Evolutionary conservation across 2,113 vertebrate species (phyloP), one percentile per base, ranked within the genome.

Genomic region (Amblyopsis rosae): DNA sequence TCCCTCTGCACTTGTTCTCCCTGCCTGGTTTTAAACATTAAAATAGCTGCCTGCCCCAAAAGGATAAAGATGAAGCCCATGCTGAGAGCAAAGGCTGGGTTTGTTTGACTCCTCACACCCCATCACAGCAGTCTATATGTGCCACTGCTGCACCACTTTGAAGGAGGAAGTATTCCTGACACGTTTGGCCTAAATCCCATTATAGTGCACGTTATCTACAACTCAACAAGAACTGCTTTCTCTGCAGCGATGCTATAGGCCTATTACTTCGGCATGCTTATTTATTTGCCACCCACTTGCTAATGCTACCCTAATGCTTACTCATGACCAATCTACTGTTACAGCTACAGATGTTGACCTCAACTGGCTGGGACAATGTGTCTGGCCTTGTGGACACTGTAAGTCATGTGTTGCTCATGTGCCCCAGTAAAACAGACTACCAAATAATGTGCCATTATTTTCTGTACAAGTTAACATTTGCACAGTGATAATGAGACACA

Each of bases 1-100:
- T 88, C 85, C 89, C 86, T 84, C 77, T 86, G 88, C 84, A 89
- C 90, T 90, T 90, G 86, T 91, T 90, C 87, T 82, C 80, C 77
- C 82, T 79, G 82, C 81, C 85, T 82, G 83, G 77, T 82, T 91
- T 89, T 87, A 90, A 91, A 91, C 89, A 79, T 89, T 89, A 86
- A 91, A 89, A 89, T 87, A 86, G 82, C 76, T 53, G 78, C 85
- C 80, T 6, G 46, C 19, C 76, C 79, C 81, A 84, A 86, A 85
- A 86, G 85, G 79, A 82, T 86, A 84, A 82, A 87, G 84, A 86
- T 82, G 79, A 87, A 77, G 70, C 86, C 80, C 78, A 88, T 56
- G 79, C 77, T 75, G 80, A 91, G 86, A 89, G 80, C 63, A 89
- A 86, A 84, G 77, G 80, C 79, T 78, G 72, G 80, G 70, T 65